Percentiles rank a stretch among this genome's conserved stretches.
Conservation (phyloP, 2,113 vertebrate genomes). For the Dicentrarchus labrax region DNA sequence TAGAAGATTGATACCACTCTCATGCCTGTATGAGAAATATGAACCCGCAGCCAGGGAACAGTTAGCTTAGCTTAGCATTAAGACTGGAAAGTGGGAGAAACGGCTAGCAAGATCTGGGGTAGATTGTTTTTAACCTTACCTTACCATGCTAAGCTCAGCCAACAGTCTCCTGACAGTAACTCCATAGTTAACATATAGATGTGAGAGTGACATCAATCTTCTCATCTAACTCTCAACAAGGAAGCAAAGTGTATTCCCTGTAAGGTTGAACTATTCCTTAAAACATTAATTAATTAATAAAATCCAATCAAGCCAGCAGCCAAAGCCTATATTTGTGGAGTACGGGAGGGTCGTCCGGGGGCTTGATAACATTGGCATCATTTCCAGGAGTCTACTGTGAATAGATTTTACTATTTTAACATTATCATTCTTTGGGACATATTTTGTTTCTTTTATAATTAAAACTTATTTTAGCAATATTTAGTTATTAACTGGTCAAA, state of each 20-base stretch:
- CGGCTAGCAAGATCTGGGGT: not conserved
- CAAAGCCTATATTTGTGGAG: conserved; percentile 14
- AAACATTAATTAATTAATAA: no score
- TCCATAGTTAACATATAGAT: not conserved
- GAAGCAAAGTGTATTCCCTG: not conserved
- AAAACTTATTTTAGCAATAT: conserved; percentile 12
- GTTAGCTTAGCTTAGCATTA: conserved; percentile 21
- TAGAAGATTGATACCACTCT: not conserved
- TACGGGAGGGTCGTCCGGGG: not conserved
- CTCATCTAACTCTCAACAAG: not conserved
- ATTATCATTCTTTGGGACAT: conserved; percentile 40
- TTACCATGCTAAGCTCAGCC: conserved; percentile 1
- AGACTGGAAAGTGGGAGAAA: not conserved
- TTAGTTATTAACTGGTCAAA: conserved; percentile 1
- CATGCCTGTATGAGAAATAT: not conserved
- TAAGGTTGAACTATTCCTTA: conserved; percentile 9
- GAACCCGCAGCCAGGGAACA: not conserved
- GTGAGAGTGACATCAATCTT: not conserved
- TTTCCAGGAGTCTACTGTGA: not conserved
- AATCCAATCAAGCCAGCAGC: conserved; percentile 4
- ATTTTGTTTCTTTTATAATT: conserved; percentile 17
- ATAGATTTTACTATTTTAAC: not conserved
- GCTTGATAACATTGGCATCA: not conserved
- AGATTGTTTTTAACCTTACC: no score
- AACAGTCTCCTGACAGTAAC: not conserved